Evolutionary conservation across 2,888 invertebrate species (phyloP).

Genomic region (Chymomyza amoena): DNA sequence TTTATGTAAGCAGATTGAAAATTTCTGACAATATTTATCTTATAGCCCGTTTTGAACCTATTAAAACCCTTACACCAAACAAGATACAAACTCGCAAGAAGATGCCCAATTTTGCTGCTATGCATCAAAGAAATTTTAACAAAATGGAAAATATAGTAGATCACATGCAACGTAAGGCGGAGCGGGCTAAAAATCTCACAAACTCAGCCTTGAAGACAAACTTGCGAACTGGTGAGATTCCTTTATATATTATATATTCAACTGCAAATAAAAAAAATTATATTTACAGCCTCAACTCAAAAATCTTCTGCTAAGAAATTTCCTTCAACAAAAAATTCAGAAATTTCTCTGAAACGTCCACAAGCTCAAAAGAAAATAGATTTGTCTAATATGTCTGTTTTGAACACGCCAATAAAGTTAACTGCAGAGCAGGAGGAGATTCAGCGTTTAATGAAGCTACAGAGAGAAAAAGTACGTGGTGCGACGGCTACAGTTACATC

Average conservation of each 20-base stretch:
- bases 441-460: conserved; percentile 5
- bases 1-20: background rate
- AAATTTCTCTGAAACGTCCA: conserved; percentile 27
- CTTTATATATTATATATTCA: background rate
- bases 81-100: conserved; percentile 78
- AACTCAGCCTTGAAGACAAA: conserved; percentile 55
- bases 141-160: conserved; percentile 85
- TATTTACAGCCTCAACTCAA: conserved; percentile 13
- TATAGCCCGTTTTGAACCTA: conserved; percentile 22
- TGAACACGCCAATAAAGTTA: background rate
- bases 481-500: background rate
- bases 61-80: conserved; percentile 38
- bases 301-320: conserved; percentile 24
- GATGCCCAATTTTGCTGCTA: conserved; percentile 85
- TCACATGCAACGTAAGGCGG: conserved; percentile 79
- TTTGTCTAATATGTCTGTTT: conserved; percentile 11
- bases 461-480: background rate
- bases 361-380: conserved; percentile 54
- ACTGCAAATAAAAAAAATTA: background rate
- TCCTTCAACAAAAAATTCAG: background rate
- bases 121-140: conserved; percentile 83
- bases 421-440: background rate
- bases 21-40: background rate
- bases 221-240: conserved; percentile 37
- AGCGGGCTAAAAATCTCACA: conserved; percentile 74